Base-by-base conservation (phyloP, 2,888 invertebrate species). In the Rhodophaea formosa region DNA sequence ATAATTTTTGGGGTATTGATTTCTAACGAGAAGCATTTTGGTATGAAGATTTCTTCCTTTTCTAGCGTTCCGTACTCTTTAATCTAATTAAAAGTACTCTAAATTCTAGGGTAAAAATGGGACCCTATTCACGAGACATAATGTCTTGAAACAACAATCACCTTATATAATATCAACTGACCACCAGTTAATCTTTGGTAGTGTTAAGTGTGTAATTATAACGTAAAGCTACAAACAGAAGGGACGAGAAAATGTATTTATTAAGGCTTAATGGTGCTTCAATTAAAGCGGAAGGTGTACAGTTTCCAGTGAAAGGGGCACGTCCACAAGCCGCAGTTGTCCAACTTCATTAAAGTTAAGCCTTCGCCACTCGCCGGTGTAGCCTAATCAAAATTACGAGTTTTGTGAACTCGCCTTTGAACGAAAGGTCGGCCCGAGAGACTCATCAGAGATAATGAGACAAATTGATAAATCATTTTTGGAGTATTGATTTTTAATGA, bases 331-430 rank as follows among this genome's bases (percentile, higher is more conserved):
- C 54, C 35, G 8, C 45, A 46, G 45, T 44, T 16, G 45, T 30
- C 35, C 45, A 55, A 55, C 54, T 55, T 55, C 45, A 55, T 55
- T 55, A 55, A 45, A 55, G 54, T 45, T 55, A 29, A 52, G 53
- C 44, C 15, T 53, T 53, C 30, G 29, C 14, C 43, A 42, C 53
- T 43, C 44, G 53, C 44, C 53, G 14, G 44, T 32, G 30, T 16
- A 45, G 45, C 32, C 44, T 32, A 55, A 55, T 55, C 46, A 45
- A 55, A 46, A 55, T 45, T 32, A 55, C 44, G 32, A 15, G 45
- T 55, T 55, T 54, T 45, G 45, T 35, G 35, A 45, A 55, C 54
- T 55, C 35, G 3, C 5, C 17, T 12, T 35, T 16, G 16, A 17
- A 32, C 14, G 35, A 7, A 17, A 35, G 15, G 16, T 17, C 8